Conservation (phyloP, 2,797 vertebrate species). For the Odontamblyopus lacepedii region DNA sequence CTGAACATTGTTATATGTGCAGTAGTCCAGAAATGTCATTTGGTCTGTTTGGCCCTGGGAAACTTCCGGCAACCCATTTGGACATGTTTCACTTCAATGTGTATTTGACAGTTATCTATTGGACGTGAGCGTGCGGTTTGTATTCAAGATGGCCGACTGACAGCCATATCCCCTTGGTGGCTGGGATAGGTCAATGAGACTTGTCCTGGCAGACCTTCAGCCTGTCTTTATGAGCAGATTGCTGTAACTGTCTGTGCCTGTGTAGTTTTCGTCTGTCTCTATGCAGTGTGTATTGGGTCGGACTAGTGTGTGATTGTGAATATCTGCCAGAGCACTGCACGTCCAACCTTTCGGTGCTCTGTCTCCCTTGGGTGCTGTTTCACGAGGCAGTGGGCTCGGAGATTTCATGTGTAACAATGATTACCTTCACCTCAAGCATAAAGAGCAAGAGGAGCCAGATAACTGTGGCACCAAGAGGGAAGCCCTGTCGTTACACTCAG, state of each 20-base stretch:
- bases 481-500: conserved; percentile 20
- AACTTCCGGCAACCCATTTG: background rate
- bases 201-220: conserved; percentile 25
- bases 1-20: background rate
- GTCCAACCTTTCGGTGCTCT: conserved; percentile 40
- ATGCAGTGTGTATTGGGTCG: conserved; percentile 8
- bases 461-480: conserved; percentile 47
- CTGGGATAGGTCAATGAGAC: conserved; percentile 45
- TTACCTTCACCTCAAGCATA: conserved; percentile 58
- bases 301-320: background rate
- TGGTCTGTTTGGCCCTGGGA: background rate
- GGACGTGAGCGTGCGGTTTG: conserved; percentile 10
- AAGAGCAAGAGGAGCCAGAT: conserved; percentile 45
- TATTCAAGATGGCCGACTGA: conserved; percentile 36
- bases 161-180: conserved; percentile 33
- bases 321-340: conserved; percentile 25
- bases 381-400: conserved; percentile 29
- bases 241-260: background rate
- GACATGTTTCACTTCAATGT: background rate
- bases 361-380: conserved; percentile 47
- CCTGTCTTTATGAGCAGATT: conserved; percentile 14
- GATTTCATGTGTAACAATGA: conserved; percentile 56
- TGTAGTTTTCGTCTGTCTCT: background rate
- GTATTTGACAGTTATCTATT: background rate
- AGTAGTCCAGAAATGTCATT: background rate